phyloP scores from a whole-genome alignment of 2,797 vertebrate genomes.

The Poecilia gillii region DNA sequence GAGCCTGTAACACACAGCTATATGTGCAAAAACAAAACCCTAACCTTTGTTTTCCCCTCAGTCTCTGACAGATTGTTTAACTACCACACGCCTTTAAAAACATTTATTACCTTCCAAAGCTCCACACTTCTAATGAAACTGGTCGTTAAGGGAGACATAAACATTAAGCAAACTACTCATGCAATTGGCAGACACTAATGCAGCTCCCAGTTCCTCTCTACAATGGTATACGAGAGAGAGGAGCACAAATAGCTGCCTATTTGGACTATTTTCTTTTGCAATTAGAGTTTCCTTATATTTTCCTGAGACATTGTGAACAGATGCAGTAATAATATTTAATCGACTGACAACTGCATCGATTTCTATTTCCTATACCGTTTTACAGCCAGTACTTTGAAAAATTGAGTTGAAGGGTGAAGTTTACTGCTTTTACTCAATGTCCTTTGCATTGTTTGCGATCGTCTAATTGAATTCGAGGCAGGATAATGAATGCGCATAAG shows the following conservation, averaged over 20 bases:
- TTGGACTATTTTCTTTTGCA: slow-evolving; percentile 20
- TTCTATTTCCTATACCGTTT: not conserved
- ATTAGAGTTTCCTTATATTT: slow-evolving; percentile 13
- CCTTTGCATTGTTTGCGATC: slow-evolving; percentile 9
- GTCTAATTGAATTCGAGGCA: slow-evolving; percentile 18
- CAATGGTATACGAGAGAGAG: slow-evolving; percentile 16
- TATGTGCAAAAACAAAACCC: slow-evolving; percentile 2
- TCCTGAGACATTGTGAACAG: not conserved
- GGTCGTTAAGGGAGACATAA: slow-evolving; percentile 47
- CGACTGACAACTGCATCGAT: not conserved
- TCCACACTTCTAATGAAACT: slow-evolving; percentile 55
- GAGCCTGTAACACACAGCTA: slow-evolving; percentile 1
- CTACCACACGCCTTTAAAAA: slow-evolving; percentile 21
- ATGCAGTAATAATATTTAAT: not conserved
- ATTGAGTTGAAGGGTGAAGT: slow-evolving; percentile 8
- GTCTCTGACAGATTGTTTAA: slow-evolving; percentile 20
- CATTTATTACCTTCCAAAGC: slow-evolving; percentile 45
- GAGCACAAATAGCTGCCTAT: slow-evolving; percentile 7
- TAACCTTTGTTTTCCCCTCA: slow-evolving; percentile 14
- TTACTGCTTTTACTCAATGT: slow-evolving; percentile 11
- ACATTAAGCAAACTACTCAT: slow-evolving; percentile 57
- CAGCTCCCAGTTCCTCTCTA: slow-evolving; percentile 15
- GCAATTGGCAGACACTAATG: slow-evolving; percentile 34
- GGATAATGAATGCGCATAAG: slow-evolving; percentile 21
- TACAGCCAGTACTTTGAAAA: not conserved